These are phyloP conservation scores for crab-eating macaque (Macaca fascicularis) DNA, from an alignment of 2,113 vertebrate species.

Conservation along the genomic window T2T-MFA8v1.1 NC_088380.1:105748001-105748500, in stretches of 20 bases:
- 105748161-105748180: background rate
- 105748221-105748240: slow-evolving; percentile 42
- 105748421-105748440: slow-evolving; percentile 27
- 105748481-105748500: slow-evolving; percentile 16
- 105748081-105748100: background rate
- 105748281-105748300: background rate
- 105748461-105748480: slow-evolving; percentile 46
- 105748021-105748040: background rate
- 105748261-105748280: background rate
- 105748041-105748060: background rate
- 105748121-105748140: background rate
- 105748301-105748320: background rate
- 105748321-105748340: slow-evolving; percentile 52
- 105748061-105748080: background rate
- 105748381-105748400: slow-evolving; percentile 53
- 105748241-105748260: slow-evolving; percentile 42
- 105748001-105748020: background rate
- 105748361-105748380: slow-evolving; percentile 55
- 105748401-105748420: slow-evolving; percentile 54
- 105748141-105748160: background rate
- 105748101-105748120: background rate
- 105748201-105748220: background rate
- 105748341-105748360: slow-evolving; percentile 9
- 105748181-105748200: background rate
- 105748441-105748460: slow-evolving; percentile 37